phyloP scores from a whole-genome alignment of 2,113 vertebrate species.

The Bostrychus sinensis region DNA sequence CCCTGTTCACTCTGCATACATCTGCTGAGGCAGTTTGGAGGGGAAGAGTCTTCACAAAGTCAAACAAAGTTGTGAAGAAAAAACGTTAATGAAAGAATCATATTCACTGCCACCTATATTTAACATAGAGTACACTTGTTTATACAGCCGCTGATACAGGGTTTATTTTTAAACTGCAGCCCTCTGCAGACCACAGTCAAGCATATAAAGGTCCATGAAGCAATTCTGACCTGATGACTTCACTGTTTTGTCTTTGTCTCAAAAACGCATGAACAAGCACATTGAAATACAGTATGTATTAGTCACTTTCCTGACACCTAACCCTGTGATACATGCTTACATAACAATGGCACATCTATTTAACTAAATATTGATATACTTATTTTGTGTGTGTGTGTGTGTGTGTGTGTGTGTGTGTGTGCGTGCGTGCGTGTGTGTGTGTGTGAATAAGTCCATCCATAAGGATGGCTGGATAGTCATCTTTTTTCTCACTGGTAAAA shows the following conservation, averaged over 20 bases:
- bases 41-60: constrained; percentile 34
- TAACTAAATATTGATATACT: no score
- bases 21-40: constrained; percentile 30
- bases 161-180: constrained; percentile 6
- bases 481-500: no score
- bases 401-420: no score
- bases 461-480: no score
- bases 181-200: neutral
- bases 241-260: neutral
- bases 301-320: neutral
- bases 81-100: constrained; percentile 25
- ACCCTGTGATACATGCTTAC: neutral
- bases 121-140: constrained; percentile 16
- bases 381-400: no score
- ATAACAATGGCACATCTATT: neutral
- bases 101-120: constrained; percentile 12
- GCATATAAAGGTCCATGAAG: neutral
- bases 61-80: constrained; percentile 9
- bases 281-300: neutral
- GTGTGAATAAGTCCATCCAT: no score
- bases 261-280: neutral
- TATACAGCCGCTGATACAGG: constrained; percentile 11
- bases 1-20: constrained; percentile 15
- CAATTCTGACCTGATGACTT: neutral
- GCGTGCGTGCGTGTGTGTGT: no score